Evolutionary conservation across 1,140 invertebrate species (phyloP), one percentile per base, ranked within the genome.

Genomic region (Bombus vancouverensis): DNA sequence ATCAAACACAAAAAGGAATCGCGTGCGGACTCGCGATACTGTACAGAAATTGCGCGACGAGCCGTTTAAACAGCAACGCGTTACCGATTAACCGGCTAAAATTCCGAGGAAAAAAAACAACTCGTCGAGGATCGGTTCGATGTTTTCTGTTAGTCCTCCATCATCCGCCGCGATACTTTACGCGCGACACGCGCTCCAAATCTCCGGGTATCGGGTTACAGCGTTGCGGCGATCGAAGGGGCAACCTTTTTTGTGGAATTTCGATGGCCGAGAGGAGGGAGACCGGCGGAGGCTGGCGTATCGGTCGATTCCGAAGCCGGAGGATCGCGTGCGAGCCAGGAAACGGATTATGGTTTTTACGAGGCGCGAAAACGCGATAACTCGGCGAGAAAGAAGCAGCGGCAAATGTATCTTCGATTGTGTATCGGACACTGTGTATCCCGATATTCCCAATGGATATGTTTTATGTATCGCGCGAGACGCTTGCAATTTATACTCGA

Each of bases 301-400:
- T 53, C 15, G 47, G 70, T 77, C 62, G 22, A 37, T 42, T 44
- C 3, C 42, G 22, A 39, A 62, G 72, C n/a, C 15, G 18, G 10
- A 39, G 73, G 73, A 39, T 83, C 37, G 81, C 59, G 34, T 44
- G 47, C 22, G 37, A 59, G 28, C 65, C 65, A 42, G 74, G 28
- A 28, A 42, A 44, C 65, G 82, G 82, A 83, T 78, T 83, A 83
- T 59, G n/a, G 39, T 78, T 70, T 78, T 83, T 83, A 83, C 66
- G 82, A 78, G 65, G n/a, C 82, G 77, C 65, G 74, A 59, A 70
- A 59, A 53, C 74, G 47, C 75, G 82, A 83, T 78, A 83, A 78
- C 37, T 83, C 66, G 62, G 65, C 22, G 25, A 57, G 22, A 22
- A n/a, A n/a, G 53, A 53, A 42, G n/a, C 28, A 37, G 0, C 32